A percentile compares a stretch with the other conserved stretches of the same genome.
Evolutionary conservation across 2,113 vertebrate species (phyloP).

Genomic region (Gobius niger): DNA sequence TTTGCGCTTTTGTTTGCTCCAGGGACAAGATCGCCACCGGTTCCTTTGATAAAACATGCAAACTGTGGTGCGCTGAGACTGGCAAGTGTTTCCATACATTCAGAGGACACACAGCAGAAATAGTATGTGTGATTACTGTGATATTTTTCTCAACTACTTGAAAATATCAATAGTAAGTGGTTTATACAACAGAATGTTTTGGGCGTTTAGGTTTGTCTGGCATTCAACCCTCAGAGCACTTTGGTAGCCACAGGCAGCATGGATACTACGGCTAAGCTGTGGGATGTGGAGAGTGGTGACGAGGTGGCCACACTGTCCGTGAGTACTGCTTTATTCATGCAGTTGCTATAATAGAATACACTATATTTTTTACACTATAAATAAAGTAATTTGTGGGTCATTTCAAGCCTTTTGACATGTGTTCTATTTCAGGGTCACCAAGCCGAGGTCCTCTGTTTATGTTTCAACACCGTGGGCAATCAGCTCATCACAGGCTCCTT

Average conservation of each 20-base stretch:
- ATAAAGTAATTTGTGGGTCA: no score
- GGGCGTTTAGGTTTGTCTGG: constrained; percentile 85
- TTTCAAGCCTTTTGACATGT: no score
- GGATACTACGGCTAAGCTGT: constrained; percentile 88
- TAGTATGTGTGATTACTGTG: constrained; percentile 78
- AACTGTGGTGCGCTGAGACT: constrained; percentile 89
- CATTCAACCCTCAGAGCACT: constrained; percentile 93
- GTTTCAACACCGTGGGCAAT: constrained; percentile 87
- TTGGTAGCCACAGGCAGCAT: constrained; percentile 93
- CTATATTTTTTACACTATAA: no score
- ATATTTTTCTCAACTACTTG: no score
- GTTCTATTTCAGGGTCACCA: constrained; percentile 86
- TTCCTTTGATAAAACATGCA: constrained; percentile 96
- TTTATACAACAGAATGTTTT: not conserved
- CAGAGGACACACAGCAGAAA: constrained; percentile 88
- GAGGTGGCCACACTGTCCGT: constrained; percentile 83
- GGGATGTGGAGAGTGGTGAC: constrained; percentile 88
- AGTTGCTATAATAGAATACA: not conserved
- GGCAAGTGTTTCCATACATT: constrained; percentile 92
- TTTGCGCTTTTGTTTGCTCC: constrained; percentile 40
- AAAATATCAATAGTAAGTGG: no score
- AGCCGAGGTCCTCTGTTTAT: constrained; percentile 88
- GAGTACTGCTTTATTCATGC: constrained; percentile 41
- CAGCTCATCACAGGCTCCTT: constrained; percentile 92
- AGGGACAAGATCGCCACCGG: constrained; percentile 97